Conservation (phyloP, 2,113 vertebrate genomes). For the Bettongia penicillata region DNA sequence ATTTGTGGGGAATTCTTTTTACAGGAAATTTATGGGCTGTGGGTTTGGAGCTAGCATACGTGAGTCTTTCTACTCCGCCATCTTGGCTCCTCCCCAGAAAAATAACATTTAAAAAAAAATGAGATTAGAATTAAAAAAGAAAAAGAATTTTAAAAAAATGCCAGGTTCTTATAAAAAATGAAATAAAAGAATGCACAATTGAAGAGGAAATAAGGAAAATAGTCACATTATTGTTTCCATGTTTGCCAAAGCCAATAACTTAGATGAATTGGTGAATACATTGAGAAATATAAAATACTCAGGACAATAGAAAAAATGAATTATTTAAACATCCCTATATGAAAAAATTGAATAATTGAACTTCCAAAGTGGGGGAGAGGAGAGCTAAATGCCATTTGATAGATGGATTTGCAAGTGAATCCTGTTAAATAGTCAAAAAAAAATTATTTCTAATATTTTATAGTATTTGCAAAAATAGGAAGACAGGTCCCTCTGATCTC, state of each 20-base stretch:
- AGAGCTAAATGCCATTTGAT: not conserved
- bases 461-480: too few species aligned
- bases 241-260: not conserved
- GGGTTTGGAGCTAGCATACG: too few species aligned
- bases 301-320: not conserved
- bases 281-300: not conserved
- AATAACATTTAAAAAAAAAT: too few species aligned
- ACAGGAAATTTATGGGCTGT: too few species aligned
- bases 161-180: not conserved
- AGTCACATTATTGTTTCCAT: not conserved
- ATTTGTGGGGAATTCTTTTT: too few species aligned
- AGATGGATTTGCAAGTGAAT: not conserved
- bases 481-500: too few species aligned
- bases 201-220: not conserved
- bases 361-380: not conserved
- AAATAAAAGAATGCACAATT: not conserved
- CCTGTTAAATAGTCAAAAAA: too few species aligned
- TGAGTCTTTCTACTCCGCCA: too few species aligned
- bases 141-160: not conserved
- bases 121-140: too few species aligned
- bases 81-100: too few species aligned
- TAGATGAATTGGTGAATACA: not conserved
- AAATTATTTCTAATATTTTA: too few species aligned
- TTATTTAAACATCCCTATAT: not conserved
- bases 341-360: not conserved